Conservation (phyloP, 2,113 vertebrate genomes). For the Microtus oregoni region DNA sequence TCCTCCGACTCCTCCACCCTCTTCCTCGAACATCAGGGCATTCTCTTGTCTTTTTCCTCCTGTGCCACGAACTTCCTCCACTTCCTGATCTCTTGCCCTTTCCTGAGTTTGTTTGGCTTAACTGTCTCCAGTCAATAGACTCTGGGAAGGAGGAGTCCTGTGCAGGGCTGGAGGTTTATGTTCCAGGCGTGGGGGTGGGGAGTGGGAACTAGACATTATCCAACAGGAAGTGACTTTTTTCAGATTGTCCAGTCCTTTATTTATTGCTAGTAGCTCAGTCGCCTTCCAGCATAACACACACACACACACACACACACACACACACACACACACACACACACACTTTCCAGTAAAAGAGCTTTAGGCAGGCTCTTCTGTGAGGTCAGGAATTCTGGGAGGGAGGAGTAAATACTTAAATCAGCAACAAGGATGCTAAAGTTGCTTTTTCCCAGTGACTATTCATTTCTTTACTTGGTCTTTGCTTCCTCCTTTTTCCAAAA, state of each 20-base stretch:
- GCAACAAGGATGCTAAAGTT: constrained; percentile 68
- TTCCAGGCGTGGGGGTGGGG: neutral
- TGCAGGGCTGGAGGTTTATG: constrained; percentile 57
- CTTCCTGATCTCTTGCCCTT: constrained; percentile 85
- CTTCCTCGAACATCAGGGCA: constrained; percentile 77
- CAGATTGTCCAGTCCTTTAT: constrained; percentile 79
- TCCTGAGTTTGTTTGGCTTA: constrained; percentile 91
- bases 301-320: neutral
- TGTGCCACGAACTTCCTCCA: constrained; percentile 86
- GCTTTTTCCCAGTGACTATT: constrained; percentile 73
- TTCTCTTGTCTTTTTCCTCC: constrained; percentile 86
- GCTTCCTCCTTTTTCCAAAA: neutral
- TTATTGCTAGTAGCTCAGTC: constrained; percentile 53
- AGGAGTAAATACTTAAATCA: constrained; percentile 82
- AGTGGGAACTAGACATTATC: constrained; percentile 74
- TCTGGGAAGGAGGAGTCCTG: constrained; percentile 80
- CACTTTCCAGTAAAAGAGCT: constrained; percentile 78
- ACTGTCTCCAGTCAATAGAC: constrained; percentile 86
- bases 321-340: neutral
- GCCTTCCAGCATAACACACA: constrained; percentile 70
- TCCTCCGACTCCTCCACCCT: constrained; percentile 64
- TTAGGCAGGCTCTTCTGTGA: constrained; percentile 71
- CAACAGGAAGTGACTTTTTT: constrained; percentile 86
- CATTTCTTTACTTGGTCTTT: constrained; percentile 61
- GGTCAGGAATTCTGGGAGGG: constrained; percentile 74